Base-by-base conservation (phyloP, 2,888 invertebrate genomes). In the Napeogenes inachia region DNA sequence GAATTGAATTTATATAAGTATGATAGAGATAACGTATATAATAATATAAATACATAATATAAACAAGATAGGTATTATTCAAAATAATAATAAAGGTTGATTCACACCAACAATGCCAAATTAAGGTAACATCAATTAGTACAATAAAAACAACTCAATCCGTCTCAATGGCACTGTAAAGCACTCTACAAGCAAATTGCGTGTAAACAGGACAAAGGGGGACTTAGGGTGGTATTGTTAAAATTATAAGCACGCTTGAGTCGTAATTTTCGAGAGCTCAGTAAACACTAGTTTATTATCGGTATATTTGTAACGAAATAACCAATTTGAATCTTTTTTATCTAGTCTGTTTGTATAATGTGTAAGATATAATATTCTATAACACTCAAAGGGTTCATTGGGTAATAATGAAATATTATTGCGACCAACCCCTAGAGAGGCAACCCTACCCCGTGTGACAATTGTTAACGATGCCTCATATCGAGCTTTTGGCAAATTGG, bases 401-500 rank as follows among this genome's bases (percentile, higher is more conserved):
- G 30, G 12, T 50, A 50, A 50, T 50, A 50, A 50, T 50, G 50
- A 50, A 50, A 42, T 42, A 42, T 50, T 50, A 50, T 50, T 50
- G 50, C 30, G 50, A 50, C 50, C 60, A 62, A 32, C 56, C 57
- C 68, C 57, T 65, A 42, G 66, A 71, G 76, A 69, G 70, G 76
- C 77, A 86, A 84, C 86, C 86, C 85, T 84, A 83, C 76, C 66
- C 62, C 81, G 84, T 84, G 85, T 66, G 84, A 85, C 79, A 72
- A 68, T 62, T 72, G 74, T 75, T 78, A 82, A 80, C 79, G 77
- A 81, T 73, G 78, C 75, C 77, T 76, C 75, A 70, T 73, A 79
- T 79, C 63, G 77, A 76, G 74, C 64, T 63, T 63, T 30, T 55
- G 56, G 62, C 54, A 62, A 54, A 56, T 63, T 59, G 45, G 13